phyloP scores from a whole-genome alignment of 2,888 invertebrate genomes.

The Sphaeridia pumilis region DNA sequence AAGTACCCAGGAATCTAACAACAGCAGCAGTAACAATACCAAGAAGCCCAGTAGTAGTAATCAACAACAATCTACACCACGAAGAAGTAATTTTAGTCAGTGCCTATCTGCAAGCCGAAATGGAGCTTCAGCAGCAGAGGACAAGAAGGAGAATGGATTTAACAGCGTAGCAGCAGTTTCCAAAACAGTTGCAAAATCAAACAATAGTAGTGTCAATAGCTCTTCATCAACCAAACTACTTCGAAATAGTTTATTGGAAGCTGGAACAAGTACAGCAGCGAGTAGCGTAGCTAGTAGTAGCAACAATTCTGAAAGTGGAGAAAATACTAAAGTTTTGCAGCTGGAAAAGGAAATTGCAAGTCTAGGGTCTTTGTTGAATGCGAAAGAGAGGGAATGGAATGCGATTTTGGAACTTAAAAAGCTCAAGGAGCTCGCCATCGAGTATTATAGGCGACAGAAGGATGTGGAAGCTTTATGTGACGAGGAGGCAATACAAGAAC shows the following conservation, averaged over 20 bases:
- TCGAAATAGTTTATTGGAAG: neutral
- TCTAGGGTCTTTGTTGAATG: conserved; percentile 58
- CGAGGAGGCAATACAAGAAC: neutral
- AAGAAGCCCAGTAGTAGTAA: too few species aligned
- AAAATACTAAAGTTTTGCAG: conserved; percentile 4
- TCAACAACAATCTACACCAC: too few species aligned
- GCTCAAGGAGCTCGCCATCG: conserved; percentile 67
- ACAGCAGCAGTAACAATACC: too few species aligned
- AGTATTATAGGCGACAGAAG: conserved; percentile 52
- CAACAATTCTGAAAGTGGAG: neutral
- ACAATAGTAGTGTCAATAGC: neutral
- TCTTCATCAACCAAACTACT: too few species aligned
- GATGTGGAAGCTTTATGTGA: conserved; percentile 5
- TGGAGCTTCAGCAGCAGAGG: neutral
- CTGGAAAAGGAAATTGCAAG: conserved; percentile 46
- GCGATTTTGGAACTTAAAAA: conserved; percentile 68
- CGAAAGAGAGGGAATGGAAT: conserved; percentile 79
- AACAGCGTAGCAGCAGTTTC: neutral
- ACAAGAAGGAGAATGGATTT: neutral
- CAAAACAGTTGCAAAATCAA: neutral
- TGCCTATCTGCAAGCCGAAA: too few species aligned
- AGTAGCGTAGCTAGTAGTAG: conserved; percentile 1
- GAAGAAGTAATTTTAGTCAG: too few species aligned
- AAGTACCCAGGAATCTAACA: too few species aligned
- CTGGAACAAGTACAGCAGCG: neutral